Evolutionary conservation across 2,888 invertebrate genomes (phyloP).

Genomic region (Heteromyza rotundicornis): DNA sequence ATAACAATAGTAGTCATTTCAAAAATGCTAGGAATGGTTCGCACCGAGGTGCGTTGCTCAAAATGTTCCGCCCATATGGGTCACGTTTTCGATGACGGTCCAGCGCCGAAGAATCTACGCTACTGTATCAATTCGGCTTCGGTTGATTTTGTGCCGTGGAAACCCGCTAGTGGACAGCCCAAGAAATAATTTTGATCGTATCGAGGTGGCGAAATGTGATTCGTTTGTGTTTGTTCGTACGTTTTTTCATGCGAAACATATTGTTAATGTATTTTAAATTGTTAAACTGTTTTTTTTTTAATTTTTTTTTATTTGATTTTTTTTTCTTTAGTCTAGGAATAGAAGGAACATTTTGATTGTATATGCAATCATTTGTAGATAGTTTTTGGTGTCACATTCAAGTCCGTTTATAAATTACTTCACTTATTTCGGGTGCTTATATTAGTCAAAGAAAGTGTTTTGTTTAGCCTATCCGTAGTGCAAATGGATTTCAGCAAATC

Average conservation of each 20-base stretch:
- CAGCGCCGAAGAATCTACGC: slow-evolving; percentile 87
- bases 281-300: neutral
- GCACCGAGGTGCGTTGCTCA: slow-evolving; percentile 95
- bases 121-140: slow-evolving; percentile 95
- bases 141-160: slow-evolving; percentile 57
- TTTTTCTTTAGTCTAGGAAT: too few species aligned
- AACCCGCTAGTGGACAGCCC: slow-evolving; percentile 41
- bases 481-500: too few species aligned
- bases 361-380: too few species aligned
- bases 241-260: neutral
- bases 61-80: slow-evolving; percentile 94
- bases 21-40: slow-evolving; percentile 80
- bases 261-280: neutral
- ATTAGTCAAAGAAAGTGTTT: too few species aligned
- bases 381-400: too few species aligned
- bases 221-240: neutral
- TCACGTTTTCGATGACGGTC: slow-evolving; percentile 97
- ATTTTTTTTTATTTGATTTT: too few species aligned
- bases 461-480: too few species aligned
- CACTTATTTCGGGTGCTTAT: too few species aligned
- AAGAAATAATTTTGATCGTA: slow-evolving; percentile 46
- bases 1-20: slow-evolving; percentile 66
- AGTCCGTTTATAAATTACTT: too few species aligned
- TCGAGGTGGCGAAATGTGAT: neutral
- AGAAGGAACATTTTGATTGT: too few species aligned